These are phyloP conservation scores for Phyllotreta cruciferae DNA, from an alignment of 2,888 invertebrate genomes.

Conservation along the genomic window DNA sequence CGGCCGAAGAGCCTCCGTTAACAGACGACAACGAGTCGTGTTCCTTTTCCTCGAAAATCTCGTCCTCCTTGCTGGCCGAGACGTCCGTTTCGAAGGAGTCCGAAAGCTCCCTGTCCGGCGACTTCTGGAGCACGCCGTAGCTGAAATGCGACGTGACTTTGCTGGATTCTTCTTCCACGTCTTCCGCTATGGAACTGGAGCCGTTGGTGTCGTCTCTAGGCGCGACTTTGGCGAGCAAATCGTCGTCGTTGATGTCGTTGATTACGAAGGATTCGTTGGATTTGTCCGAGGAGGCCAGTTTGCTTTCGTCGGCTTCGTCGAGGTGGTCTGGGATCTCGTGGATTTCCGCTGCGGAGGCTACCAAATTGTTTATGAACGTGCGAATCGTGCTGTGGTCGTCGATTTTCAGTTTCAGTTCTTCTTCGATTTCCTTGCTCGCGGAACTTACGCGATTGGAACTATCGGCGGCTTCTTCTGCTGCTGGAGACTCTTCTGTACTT, in stretches of 20 bases:
- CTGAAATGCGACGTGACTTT: conserved; percentile 30
- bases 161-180: conserved; percentile 1
- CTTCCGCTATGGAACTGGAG: conserved; percentile 16
- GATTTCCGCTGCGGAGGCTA: conserved; percentile 7
- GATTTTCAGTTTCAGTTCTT: conserved; percentile 6
- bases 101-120: conserved; percentile 18
- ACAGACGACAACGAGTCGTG: conserved; percentile 37
- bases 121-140: conserved; percentile 35
- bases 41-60: conserved; percentile 40
- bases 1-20: conserved; percentile 19
- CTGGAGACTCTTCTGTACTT: no score
- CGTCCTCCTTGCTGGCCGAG: conserved; percentile 36
- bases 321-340: background rate
- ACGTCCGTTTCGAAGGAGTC: conserved; percentile 20
- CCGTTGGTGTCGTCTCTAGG: conserved; percentile 10
- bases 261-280: conserved; percentile 24
- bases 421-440: background rate
- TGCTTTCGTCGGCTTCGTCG: conserved; percentile 23
- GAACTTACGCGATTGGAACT: no score
- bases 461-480: no score
- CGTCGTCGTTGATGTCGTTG: conserved; percentile 21
- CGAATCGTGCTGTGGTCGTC: conserved; percentile 2
- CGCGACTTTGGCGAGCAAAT: conserved; percentile 10
- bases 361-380: conserved; percentile 14
- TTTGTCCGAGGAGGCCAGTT: conserved; percentile 20